Evolutionary conservation across 2,888 invertebrate genomes (phyloP), one percentile per base, ranked within the genome.

Genomic region (Scaptomyza flava): DNA sequence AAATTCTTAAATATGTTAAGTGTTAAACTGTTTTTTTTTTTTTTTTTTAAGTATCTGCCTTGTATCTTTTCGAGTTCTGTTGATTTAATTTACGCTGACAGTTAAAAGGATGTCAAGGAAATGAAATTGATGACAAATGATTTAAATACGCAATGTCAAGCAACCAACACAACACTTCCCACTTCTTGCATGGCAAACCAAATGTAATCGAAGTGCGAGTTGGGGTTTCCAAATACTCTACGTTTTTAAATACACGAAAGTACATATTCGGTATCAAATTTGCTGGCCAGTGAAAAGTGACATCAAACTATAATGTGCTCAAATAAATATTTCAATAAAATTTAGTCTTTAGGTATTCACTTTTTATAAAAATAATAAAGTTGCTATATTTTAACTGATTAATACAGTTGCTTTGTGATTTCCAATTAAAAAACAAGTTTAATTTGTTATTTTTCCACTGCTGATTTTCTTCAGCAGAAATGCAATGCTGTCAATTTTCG

Each of bases 11-110:
- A 30, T 30, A 17, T 34, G 4, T 27, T 31, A 27, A 6, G 9
- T 41, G n/a, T 42, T 33, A 6, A 17, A 20, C 14, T n/a, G 14
- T 6, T 33, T 17, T 17, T 17, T 17, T 17, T 17, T 17, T 17
- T 17, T 17, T n/a, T n/a, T n/a, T n/a, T n/a, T n/a, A n/a, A n/a
- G n/a, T n/a, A n/a, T n/a, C 5, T 9, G 48, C 23, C 56, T 60
- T 41, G 45, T 43, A 46, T 64, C 58, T 45, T 42, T 63, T 75
- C 53, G 43, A 45, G 43, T 42, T 60, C 47, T 45, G 43, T 64
- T 72, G 63, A 72, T 66, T 60, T 43, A 36, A 77, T 62, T 64
- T 68, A 78, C 62, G 57, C 63, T 68, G 81, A 67, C 65, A 73
- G 61, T 64, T 58, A 36, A 70, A 65, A 52, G 60, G 45, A 53